Conservation (phyloP, 2,113 vertebrate species). For the Gallinago jamesoni region DNA sequence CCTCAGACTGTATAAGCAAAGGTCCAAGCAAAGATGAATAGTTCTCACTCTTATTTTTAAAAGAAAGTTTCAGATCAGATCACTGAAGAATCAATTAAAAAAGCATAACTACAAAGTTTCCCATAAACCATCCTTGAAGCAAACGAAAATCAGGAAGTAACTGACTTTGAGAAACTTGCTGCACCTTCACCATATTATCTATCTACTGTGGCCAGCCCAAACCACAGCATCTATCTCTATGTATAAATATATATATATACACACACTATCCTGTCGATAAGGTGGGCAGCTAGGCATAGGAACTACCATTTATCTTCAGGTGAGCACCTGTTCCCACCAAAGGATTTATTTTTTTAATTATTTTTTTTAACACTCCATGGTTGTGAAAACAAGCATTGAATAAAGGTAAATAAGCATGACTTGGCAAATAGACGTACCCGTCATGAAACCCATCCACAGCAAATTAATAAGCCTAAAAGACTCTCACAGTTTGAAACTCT, state of each 20-base stretch:
- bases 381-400: not conserved
- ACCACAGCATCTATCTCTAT: not conserved
- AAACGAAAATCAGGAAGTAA: not conserved
- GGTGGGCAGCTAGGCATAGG: not conserved
- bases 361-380: not conserved
- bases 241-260: not conserved
- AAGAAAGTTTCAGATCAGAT: not conserved
- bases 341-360: not conserved
- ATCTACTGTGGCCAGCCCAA: not conserved
- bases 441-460: not conserved
- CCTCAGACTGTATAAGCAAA: not conserved
- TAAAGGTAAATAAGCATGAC: not conserved
- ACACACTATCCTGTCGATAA: not conserved
- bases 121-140: not conserved
- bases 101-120: not conserved
- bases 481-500: not conserved
- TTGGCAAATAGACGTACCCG: not conserved
- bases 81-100: not conserved
- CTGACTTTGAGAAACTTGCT: not conserved
- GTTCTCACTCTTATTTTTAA: not conserved
- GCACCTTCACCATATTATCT: not conserved
- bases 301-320: not conserved
- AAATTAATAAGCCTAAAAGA: constrained; percentile 17
- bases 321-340: not conserved
- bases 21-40: not conserved